Evolutionary conservation across 2,797 vertebrate species (phyloP).

Genomic region (Chaenodraco wilsoni): DNA sequence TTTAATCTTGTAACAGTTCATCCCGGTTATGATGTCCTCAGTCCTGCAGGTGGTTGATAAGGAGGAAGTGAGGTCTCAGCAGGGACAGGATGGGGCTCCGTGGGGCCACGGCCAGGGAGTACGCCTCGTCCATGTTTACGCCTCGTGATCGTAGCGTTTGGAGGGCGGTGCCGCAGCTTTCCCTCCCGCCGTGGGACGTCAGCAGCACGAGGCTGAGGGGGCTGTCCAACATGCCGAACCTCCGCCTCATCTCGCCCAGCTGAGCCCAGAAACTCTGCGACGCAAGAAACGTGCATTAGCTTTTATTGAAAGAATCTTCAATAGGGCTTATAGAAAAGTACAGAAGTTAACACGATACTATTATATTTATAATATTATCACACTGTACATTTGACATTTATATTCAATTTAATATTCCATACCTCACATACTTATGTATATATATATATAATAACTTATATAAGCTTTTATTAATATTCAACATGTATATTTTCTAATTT

Average conservation of each 20-base stretch:
- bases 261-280: conserved; percentile 56
- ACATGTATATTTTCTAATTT: too few species aligned
- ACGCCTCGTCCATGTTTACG: conserved; percentile 63
- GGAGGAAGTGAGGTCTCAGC: conserved; percentile 65
- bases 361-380: too few species aligned
- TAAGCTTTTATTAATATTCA: too few species aligned
- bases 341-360: too few species aligned
- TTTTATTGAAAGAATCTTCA: background rate
- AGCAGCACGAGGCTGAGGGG: conserved; percentile 62
- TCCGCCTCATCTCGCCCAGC: conserved; percentile 59
- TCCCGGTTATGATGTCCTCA: conserved; percentile 11
- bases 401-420: too few species aligned
- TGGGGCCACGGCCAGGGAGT: conserved; percentile 67
- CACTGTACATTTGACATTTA: too few species aligned
- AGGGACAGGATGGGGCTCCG: conserved; percentile 55
- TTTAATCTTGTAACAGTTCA: background rate
- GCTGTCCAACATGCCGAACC: conserved; percentile 51
- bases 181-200: conserved; percentile 39
- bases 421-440: too few species aligned
- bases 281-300: background rate
- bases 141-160: conserved; percentile 51
- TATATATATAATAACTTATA: too few species aligned
- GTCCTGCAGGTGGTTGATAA: conserved; percentile 37
- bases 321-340: too few species aligned
- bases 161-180: conserved; percentile 46